A percentile compares a stretch with the other conserved stretches of the same genome.
These are phyloP conservation scores for Agonopterix subpropinquella DNA, from an alignment of 2,888 invertebrate genomes.

Conservation along the genomic window DNA sequence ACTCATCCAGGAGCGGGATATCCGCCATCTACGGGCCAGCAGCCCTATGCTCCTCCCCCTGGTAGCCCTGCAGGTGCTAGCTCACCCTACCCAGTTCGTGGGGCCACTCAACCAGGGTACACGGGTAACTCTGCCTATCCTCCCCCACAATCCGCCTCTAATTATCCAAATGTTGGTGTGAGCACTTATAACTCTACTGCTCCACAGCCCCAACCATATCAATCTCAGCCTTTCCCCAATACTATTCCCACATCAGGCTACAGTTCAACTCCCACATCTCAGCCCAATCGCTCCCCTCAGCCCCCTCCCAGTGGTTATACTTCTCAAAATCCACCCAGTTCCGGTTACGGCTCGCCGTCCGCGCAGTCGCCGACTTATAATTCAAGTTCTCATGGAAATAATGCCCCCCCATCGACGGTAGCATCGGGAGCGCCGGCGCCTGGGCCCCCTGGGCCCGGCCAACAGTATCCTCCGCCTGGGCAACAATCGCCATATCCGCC, in stretches of 20 bases:
- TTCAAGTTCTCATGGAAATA: constrained; percentile 74
- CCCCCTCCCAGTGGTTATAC: constrained; percentile 74
- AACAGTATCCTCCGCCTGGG: constrained; percentile 78
- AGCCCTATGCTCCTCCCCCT: constrained; percentile 67
- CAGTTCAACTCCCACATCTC: constrained; percentile 68
- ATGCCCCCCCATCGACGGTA: constrained; percentile 64
- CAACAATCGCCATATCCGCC: constrained; percentile 80
- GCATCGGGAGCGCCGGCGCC: constrained; percentile 68
- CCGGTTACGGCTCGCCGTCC: constrained; percentile 79
- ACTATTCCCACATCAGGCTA: constrained; percentile 71
- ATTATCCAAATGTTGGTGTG: constrained; percentile 66
- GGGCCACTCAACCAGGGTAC: constrained; percentile 59
- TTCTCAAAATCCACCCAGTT: constrained; percentile 71
- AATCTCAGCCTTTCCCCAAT: constrained; percentile 67
- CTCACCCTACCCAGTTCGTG: constrained; percentile 61
- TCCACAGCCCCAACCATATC: constrained; percentile 66
- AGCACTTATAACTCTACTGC: constrained; percentile 66
- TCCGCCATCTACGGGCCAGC: constrained; percentile 62
- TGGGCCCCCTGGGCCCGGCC: constrained; percentile 68
- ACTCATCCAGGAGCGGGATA: constrained; percentile 64
- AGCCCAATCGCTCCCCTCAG: constrained; percentile 74
- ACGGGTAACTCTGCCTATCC: constrained; percentile 66
- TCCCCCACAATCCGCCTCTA: constrained; percentile 57
- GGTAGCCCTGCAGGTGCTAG: constrained; percentile 61
- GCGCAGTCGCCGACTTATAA: constrained; percentile 80